These are phyloP conservation scores for Pectinophora gossypiella DNA, from an alignment of 1,140 invertebrate species.

Conservation along the genomic window DNA sequence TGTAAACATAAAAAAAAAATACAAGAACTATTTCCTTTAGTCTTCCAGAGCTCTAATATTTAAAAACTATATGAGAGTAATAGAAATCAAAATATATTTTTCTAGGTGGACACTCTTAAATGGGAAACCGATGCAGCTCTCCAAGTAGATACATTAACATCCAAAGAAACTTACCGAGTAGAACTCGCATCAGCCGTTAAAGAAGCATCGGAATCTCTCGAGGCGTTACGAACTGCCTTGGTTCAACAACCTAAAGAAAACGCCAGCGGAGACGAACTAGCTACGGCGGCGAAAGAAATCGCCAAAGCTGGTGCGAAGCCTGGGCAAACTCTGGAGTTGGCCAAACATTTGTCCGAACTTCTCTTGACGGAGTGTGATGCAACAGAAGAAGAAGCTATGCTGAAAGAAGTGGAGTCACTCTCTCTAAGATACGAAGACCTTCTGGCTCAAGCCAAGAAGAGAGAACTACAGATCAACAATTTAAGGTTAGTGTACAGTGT, in stretches of 20 bases:
- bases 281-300: constrained; percentile 60
- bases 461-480: constrained; percentile 84
- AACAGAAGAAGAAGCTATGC: constrained; percentile 79
- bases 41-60: too few species aligned
- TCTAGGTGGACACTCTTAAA: constrained; percentile 83
- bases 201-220: constrained; percentile 52
- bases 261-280: constrained; percentile 53
- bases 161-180: constrained; percentile 86
- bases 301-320: constrained; percentile 64
- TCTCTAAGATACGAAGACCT: constrained; percentile 82
- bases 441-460: constrained; percentile 81
- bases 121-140: constrained; percentile 85
- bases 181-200: constrained; percentile 82
- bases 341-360: constrained; percentile 85
- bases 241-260: constrained; percentile 46
- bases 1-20: too few species aligned
- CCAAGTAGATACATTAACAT: constrained; percentile 88
- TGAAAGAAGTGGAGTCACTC: constrained; percentile 80
- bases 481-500: constrained; percentile 77
- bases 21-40: too few species aligned
- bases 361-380: constrained; percentile 84
- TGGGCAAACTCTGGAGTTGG: constrained; percentile 77
- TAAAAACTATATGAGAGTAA: too few species aligned
- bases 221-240: constrained; percentile 43
- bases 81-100: too few species aligned